Evolutionary conservation across 2,888 invertebrate genomes (phyloP).

Genomic region (Nemurella pictetii): DNA sequence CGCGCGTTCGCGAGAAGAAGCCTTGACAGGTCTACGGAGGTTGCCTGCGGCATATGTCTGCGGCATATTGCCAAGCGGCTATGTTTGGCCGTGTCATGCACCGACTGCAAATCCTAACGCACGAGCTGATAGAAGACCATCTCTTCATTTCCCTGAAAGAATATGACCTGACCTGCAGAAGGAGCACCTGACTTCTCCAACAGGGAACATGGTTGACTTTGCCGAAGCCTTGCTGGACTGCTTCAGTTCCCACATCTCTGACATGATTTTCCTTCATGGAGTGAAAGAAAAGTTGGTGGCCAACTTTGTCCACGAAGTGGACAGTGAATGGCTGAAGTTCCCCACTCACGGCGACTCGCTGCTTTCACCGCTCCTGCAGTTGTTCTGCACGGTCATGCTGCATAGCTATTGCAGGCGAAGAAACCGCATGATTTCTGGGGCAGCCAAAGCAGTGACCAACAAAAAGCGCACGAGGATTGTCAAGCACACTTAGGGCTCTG

Average conservation of each 20-base stretch:
- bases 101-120: not conserved
- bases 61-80: not conserved
- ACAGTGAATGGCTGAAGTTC: not conserved
- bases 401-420: not conserved
- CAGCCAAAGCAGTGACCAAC: not conserved
- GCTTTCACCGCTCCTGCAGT: not conserved
- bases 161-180: too few relatives aligned
- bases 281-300: not conserved
- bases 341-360: not conserved
- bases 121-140: too few relatives aligned
- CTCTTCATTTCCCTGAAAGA: too few relatives aligned
- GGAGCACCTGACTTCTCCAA: not conserved
- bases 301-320: not conserved
- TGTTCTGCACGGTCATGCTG: not conserved
- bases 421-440: not conserved
- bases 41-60: too few relatives aligned
- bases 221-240: not conserved
- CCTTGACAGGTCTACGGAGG: not conserved
- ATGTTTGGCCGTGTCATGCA: not conserved
- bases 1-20: not conserved
- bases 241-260: not conserved
- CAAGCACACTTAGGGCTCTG: not conserved
- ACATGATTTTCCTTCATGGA: not conserved
- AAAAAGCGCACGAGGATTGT: not conserved
- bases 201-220: not conserved